Percentiles rank a stretch among this genome's conserved stretches.
Conservation (phyloP, 2,113 vertebrate genomes). For the Coptodon rendalli region DNA sequence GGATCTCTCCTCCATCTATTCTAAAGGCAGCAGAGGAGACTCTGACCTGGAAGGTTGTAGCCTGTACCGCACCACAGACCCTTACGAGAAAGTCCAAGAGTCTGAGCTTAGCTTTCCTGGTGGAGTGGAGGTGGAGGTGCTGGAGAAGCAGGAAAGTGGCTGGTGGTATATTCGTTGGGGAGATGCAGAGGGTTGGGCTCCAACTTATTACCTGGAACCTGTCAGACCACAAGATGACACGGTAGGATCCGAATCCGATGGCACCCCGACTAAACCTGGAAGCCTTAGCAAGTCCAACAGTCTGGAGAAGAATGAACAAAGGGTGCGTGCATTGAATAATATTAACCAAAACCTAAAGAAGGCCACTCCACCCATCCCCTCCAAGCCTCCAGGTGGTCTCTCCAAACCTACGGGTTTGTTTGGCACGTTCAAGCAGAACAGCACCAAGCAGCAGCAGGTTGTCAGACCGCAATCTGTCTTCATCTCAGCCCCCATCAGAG, state of each 20-base stretch:
- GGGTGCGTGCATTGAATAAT: conserved; percentile 90
- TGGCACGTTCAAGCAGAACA: conserved; percentile 81
- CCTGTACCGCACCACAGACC: conserved; percentile 84
- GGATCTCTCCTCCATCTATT: conserved; percentile 78
- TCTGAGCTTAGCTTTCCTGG: conserved; percentile 92
- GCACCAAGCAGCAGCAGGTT: conserved; percentile 82
- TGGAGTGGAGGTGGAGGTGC: conserved; percentile 87
- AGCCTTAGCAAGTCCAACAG: conserved; percentile 91
- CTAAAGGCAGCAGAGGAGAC: conserved; percentile 81
- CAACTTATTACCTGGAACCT: conserved; percentile 86
- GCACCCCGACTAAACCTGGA: conserved; percentile 72
- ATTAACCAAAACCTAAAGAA: conserved; percentile 87
- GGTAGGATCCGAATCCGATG: conserved; percentile 70
- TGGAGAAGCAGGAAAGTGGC: conserved; percentile 93
- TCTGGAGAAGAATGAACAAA: conserved; percentile 93
- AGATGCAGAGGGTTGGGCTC: conserved; percentile 91
- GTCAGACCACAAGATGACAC: conserved; percentile 74
- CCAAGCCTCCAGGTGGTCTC: conserved; percentile 90
- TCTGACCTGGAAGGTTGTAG: conserved; percentile 71
- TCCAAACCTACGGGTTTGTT: conserved; percentile 75
- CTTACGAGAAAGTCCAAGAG: conserved; percentile 91
- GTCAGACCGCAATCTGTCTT: conserved; percentile 95
- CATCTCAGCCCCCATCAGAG: conserved; percentile 76
- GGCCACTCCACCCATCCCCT: conserved; percentile 90
- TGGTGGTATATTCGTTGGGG: conserved; percentile 94